Base-by-base conservation (phyloP, 2,888 invertebrate species). In the Drosophila paramelanica region DNA sequence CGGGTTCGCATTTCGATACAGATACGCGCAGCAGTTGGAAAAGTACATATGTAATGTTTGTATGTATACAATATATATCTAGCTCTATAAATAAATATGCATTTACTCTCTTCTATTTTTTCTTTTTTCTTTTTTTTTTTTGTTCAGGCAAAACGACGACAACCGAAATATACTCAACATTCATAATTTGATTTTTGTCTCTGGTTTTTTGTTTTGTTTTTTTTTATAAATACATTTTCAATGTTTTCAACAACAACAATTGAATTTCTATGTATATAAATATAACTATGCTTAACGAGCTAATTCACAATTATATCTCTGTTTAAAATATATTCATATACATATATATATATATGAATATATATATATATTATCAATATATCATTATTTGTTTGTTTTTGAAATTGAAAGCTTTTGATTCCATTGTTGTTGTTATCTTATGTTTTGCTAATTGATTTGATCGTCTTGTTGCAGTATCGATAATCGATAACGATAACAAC, bases 211-310 rank as follows among this genome's bases (percentile, higher is more conserved):
- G 31, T 58, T 67, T 7, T 55, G 31, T 31, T 23, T 66, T 79
- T 31, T 23, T 66, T 79, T 50, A 67, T 76, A 82, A 83, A 84
- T 87, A 89, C 88, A 83, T 83, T 89, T 87, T 80, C 88, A 87
- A 82, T 82, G 88, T 87, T 67, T 67, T 67, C 23, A 87, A 88
- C 82, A 82, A 81, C 88, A 83, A 83, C 82, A 89, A 89, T 89
- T 87, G 89, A 89, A 80, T 76, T 67, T 68, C 55, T 73, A 62
- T 72, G 39, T 67, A 58, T 67, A 66, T 67, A 67, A 46, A 83
- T 67, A 86, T 79, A 74, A 65, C 67, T 79, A 72, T 88, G 71
- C 81, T 88, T 81, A 88, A 68, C 65, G 56, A 67, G 38, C 81
- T 81, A 74, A 67, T 81, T 81, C 79, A 84, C 82, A 84, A 65